Base-by-base conservation (phyloP, 2,888 invertebrate genomes). In the Perdita meconis region DNA sequence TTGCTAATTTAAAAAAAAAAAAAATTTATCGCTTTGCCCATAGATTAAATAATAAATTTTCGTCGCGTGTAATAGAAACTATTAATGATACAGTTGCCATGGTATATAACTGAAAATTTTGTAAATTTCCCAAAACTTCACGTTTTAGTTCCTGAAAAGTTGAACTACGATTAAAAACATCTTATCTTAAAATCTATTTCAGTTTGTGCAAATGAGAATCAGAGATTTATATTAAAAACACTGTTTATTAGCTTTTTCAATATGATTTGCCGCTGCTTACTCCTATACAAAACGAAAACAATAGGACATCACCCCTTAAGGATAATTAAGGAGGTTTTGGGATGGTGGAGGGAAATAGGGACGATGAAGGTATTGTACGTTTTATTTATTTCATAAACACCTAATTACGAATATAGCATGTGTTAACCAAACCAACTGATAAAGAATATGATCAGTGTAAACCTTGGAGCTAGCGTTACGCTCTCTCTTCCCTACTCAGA, bases 371-470 rank as follows among this genome's bases (percentile, higher is more conserved):
- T 82, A 60, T 73, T n/a, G 77, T 82, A 76, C 53, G 70, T 82
- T 80, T n/a, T 86, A 81, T 86, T 81, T 86, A 85, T 80, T 80
- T 75, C 60, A 76, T 82, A 76, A 73, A 73, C 71, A 70, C 75
- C 82, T 82, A 82, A 63, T 82, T 70, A 60, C 67, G 72, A 59
- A 74, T 74, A 72, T 73, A 74, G 63, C 64, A 76, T 60, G 77
- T 80, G n/a, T n/a, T n/a, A 83, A 85, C 75, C 82, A 83, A 81
- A 84, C 70, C 85, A 87, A 90, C 87, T 89, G 92, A 92, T 90
- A 92, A 92, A 92, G 91, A 92, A 92, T 92, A 92, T 92, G 92
- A 92, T 92, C 92, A 84, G 87, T 81, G 86, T 86, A 87, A 84
- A 85, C 85, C 86, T 87, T 86, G 88, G 86, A 90, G 89, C 89